These are phyloP conservation scores for Clivina fossor DNA, from an alignment of 2,888 invertebrate species.

Conservation along the genomic window DNA sequence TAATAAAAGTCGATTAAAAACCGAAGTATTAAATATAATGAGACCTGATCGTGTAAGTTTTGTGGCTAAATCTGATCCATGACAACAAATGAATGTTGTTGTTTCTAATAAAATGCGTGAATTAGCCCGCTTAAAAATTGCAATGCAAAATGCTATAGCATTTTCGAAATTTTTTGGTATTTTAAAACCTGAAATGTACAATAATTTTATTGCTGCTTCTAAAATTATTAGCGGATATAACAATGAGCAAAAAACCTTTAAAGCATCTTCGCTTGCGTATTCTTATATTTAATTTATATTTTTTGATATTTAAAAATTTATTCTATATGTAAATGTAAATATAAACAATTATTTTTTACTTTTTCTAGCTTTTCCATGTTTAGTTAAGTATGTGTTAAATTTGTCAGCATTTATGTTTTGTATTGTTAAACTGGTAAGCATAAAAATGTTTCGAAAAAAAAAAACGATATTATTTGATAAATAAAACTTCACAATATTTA, in stretches of 20 bases:
- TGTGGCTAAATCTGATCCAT: slow-evolving; percentile 37
- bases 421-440: too few relatives aligned
- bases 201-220: slow-evolving; percentile 30
- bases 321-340: too few relatives aligned
- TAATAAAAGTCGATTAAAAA: slow-evolving; percentile 33
- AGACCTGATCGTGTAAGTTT: slow-evolving; percentile 39
- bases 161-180: slow-evolving; percentile 6
- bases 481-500: too few relatives aligned
- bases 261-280: slow-evolving; percentile 27
- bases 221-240: slow-evolving; percentile 30
- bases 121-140: slow-evolving; percentile 36
- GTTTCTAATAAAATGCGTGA: slow-evolving; percentile 40
- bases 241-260: slow-evolving; percentile 6
- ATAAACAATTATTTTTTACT: too few relatives aligned
- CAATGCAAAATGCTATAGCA: slow-evolving; percentile 14
- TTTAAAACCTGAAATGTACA: slow-evolving; percentile 32
- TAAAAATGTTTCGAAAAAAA: too few relatives aligned
- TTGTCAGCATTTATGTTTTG: too few relatives aligned
- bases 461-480: too few relatives aligned
- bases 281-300: too few relatives aligned
- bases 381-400: too few relatives aligned
- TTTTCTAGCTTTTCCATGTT: too few relatives aligned
- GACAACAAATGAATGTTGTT: slow-evolving; percentile 32
- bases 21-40: slow-evolving; percentile 40
- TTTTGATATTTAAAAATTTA: too few relatives aligned